Base-by-base conservation (phyloP, 2,797 vertebrate species). In the Ambastaia sidthimunki region DNA sequence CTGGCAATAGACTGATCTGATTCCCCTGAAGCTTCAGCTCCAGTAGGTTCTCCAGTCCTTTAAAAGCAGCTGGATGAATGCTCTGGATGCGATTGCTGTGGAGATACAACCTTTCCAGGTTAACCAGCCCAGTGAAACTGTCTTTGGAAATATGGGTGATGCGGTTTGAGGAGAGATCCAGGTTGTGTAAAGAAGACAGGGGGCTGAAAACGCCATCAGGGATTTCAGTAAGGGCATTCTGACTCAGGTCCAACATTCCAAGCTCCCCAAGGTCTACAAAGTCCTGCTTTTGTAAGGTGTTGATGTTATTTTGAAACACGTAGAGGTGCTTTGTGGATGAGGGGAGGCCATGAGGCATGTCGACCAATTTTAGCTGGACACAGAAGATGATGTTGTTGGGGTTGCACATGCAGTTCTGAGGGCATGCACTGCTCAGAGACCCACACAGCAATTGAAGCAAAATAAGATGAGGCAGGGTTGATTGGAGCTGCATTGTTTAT, bases 11-110 rank as follows among this genome's bases (percentile, higher is more conserved):
- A 66, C 84, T 92, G 73, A 99, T 93, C 81, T 93, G 91, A 67
- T 99, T 99, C 68, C 91, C 92, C 82, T 97, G 95, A 47, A 99
- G 92, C 87, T 99, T 99, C 37, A 99, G 93, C 87, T 99, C 98
- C 85, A 99, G 91, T 21, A 99, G 90, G 86, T 89, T 93, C 66
- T 93, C 91, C 48, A 99, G 91, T 0, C 93, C 91, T 4, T 95
- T 90, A 0, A 99, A 99, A 73, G 97, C 97, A 0, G 94, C 94
- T 0, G 89, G 71, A 0, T 99, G 95, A 87, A 99, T 96, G 85
- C 87, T 95, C 84, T 92, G 92, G 87, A 99, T 97, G 72, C 69
- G 91, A 88, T 99, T 99, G 86, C 81, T 91, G 82, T 95, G 92
- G 71, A 99, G 95, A 90, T 99, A 99, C 48, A 99, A 92, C 85